Evolutionary conservation across 2,797 vertebrate species (phyloP), one percentile per base, ranked within the genome.

Genomic region (Rhynchonycteris naso): DNA sequence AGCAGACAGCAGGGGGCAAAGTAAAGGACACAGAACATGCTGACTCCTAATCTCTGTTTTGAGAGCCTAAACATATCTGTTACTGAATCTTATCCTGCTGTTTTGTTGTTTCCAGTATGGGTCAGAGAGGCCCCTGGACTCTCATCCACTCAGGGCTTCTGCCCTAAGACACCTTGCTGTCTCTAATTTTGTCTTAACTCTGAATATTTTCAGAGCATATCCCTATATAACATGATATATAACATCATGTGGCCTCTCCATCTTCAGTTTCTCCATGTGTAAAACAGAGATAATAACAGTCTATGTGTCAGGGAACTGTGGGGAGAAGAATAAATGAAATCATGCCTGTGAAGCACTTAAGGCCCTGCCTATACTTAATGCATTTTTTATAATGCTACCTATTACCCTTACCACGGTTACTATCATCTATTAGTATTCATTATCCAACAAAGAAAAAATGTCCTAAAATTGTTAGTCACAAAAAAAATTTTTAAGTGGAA

Each of bases 401-500:
- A 61, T 47, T 63, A 74, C 28, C 68, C 38, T 71, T 35, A 68
- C 52, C 50, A 84, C 3, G 78, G 8, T 59, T 47, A 74, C 71
- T 75, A 11, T n/a, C 88, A 30, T 74, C 50, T 35, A 18, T n/a
- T 56, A 68, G 61, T 74, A 66, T 59, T 63, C 63, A 94, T 71
- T 78, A 91, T 56, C 13, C 47, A 91, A 74, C 35, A 71, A 78
- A 52, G 21, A 91, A 52, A 52, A 95, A 69, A n/a, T 22, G 26
- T 58, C 52, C 83, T 86, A 35, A 95, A 86, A 81, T 47, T 30
- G 11, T 12, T 54, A 66, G 71, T 54, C n/a, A 18, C 58, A n/a
- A 76, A 47, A 56, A 9, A 63, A 16, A 15, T 85, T 79, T 93
- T 87, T 61, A 88, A 92, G 50, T 71, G 68, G 47, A 91, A 82